Conservation (phyloP, 2,888 invertebrate genomes). For the Caenorhabditis sp. region DNA sequence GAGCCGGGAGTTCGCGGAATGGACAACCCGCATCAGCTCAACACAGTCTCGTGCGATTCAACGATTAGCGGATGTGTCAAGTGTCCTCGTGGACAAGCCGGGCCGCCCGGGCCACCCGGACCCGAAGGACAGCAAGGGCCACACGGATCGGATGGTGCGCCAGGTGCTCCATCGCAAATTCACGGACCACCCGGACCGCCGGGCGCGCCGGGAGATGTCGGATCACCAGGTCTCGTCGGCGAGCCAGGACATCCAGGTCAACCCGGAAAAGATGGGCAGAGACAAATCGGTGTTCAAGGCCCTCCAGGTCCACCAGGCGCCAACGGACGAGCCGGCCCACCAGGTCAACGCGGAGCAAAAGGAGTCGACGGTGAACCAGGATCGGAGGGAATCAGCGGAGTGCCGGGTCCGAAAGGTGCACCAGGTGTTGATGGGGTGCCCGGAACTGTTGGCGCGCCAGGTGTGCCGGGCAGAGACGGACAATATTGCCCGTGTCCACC, state of each 20-base stretch:
- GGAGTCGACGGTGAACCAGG: conserved; percentile 37
- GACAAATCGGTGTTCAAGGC: conserved; percentile 34
- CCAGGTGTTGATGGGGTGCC: conserved; percentile 32
- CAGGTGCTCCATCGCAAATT: conserved; percentile 18
- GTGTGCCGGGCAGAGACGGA: conserved; percentile 46
- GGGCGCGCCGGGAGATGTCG: conserved; percentile 38
- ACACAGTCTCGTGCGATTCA: conserved; percentile 17
- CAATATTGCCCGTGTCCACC: conserved; percentile 55
- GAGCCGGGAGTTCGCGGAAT: conserved; percentile 44
- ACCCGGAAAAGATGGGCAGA: conserved; percentile 41
- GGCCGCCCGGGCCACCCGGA: conserved; percentile 41
- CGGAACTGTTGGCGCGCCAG: conserved; percentile 23
- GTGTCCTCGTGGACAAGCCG: conserved; percentile 46
- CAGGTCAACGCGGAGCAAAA: conserved; percentile 28
- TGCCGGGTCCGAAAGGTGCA: conserved; percentile 33
- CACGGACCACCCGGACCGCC: conserved; percentile 29
- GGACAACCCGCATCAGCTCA: conserved; percentile 31
- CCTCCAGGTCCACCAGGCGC: conserved; percentile 35
- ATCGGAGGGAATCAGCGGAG: conserved; percentile 34
- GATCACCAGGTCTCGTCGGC: conserved; percentile 35
- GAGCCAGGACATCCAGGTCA: conserved; percentile 27
- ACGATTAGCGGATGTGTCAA: conserved; percentile 39
- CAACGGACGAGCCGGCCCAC: conserved; percentile 26
- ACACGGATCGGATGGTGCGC: conserved; percentile 18
- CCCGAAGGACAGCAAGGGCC: conserved; percentile 31